phyloP scores from a whole-genome alignment of 2,797 vertebrate species.

The Ctenochaetus hawaiiensis region DNA sequence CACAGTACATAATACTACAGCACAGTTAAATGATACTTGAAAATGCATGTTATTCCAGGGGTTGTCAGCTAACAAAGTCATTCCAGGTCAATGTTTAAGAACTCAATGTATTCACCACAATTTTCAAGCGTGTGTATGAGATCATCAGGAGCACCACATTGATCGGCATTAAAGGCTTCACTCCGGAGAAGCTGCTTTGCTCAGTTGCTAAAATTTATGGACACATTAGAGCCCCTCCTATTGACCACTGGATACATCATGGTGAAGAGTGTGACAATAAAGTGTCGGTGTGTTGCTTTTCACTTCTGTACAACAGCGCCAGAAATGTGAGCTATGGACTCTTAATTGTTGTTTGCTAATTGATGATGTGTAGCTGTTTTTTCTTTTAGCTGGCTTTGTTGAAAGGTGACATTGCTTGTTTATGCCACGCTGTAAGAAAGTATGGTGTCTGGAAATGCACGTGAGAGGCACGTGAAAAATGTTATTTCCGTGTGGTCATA shows the following conservation, averaged over 20 bases:
- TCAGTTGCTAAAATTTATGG: conserved; percentile 77
- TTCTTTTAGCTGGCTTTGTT: conserved; percentile 24
- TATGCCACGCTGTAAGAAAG: not conserved
- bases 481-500: not conserved
- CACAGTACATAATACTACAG: not conserved
- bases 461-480: not conserved
- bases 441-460: not conserved
- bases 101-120: conserved; percentile 42
- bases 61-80: conserved; percentile 40
- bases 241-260: conserved; percentile 74
- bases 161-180: conserved; percentile 82
- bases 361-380: conserved; percentile 48
- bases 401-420: conserved; percentile 24
- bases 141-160: conserved; percentile 77
- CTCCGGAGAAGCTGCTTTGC: conserved; percentile 51
- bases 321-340: conserved; percentile 42
- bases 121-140: conserved; percentile 66
- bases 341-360: conserved; percentile 74
- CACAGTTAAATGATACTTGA: not conserved
- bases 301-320: conserved; percentile 28
- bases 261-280: conserved; percentile 71
- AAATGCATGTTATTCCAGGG: conserved; percentile 12
- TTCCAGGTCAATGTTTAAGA: conserved; percentile 45
- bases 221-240: conserved; percentile 73
- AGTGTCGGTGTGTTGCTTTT: conserved; percentile 64